Percentiles rank a stretch among this genome's conserved stretches.
Evolutionary conservation across 1,140 invertebrate species (phyloP).

Genomic region (Anastrepha ludens): DNA sequence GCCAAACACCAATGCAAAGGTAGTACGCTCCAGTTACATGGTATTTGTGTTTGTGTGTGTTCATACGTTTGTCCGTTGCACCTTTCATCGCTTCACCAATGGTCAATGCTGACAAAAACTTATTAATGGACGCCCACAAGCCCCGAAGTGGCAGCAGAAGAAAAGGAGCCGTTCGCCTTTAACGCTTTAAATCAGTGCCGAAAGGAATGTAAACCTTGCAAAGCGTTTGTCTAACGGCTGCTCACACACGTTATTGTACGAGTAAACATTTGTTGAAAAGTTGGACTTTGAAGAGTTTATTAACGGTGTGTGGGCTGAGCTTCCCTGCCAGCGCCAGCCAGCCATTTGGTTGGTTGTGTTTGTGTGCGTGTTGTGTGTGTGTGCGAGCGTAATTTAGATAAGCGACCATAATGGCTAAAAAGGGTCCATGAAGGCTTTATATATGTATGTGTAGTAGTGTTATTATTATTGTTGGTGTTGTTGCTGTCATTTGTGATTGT

Average conservation of each 20-base stretch:
- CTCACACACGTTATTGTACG: neutral
- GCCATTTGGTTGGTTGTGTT: neutral
- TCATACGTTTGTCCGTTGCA: neutral
- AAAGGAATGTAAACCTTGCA: neutral
- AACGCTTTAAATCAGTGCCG: neutral
- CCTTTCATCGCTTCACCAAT: neutral
- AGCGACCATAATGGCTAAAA: slow-evolving; percentile 23
- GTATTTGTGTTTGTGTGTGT: no score
- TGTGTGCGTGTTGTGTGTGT: neutral
- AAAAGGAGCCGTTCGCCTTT: neutral
- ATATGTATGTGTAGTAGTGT: neutral
- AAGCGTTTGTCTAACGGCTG: neutral
- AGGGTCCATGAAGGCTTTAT: slow-evolving; percentile 14
- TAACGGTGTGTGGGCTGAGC: neutral
- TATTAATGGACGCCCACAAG: neutral
- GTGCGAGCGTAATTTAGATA: slow-evolving; percentile 37
- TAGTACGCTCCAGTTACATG: no score
- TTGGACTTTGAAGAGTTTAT: slow-evolving; percentile 16
- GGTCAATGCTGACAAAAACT: neutral
- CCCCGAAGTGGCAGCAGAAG: neutral
- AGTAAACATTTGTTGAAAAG: neutral
- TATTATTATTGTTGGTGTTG: neutral
- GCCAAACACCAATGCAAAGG: no score
- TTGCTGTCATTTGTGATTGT: slow-evolving; percentile 18
- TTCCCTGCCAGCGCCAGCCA: neutral